Evolutionary conservation across 1,140 invertebrate species (phyloP).

Genomic region (Zeugodacus cucurbitae): DNA sequence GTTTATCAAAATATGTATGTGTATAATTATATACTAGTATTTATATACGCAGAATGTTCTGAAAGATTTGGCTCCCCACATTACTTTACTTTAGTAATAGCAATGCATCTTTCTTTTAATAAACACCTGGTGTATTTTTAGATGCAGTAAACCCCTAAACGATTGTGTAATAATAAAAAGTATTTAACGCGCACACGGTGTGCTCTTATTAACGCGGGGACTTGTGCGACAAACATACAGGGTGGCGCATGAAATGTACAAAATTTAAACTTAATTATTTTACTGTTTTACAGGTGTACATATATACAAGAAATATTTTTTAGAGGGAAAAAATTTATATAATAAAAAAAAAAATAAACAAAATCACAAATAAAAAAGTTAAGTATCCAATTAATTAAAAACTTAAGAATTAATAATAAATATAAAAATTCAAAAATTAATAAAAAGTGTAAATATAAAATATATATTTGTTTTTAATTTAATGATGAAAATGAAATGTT

Average conservation of each 20-base stretch:
- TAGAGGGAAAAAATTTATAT: not conserved
- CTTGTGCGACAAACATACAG: not conserved
- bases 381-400: too few species aligned
- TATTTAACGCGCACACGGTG: too few species aligned
- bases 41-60: not conserved
- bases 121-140: too few species aligned
- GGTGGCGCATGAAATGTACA: not conserved
- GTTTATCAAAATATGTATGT: constrained; percentile 10
- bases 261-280: not conserved
- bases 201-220: too few species aligned
- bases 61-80: not conserved
- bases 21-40: not conserved
- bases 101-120: not conserved
- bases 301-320: not conserved
- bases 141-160: too few species aligned
- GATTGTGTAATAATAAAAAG: too few species aligned
- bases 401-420: too few species aligned
- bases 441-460: too few species aligned
- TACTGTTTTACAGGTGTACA: too few species aligned
- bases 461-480: too few species aligned
- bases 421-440: too few species aligned
- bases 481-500: not conserved
- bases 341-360: not conserved
- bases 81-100: not conserved
- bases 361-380: too few species aligned